These are phyloP conservation scores for Exaiptasia diaphana DNA, from an alignment of 64 coral and sea anemone species.

Conservation along the genomic window DNA sequence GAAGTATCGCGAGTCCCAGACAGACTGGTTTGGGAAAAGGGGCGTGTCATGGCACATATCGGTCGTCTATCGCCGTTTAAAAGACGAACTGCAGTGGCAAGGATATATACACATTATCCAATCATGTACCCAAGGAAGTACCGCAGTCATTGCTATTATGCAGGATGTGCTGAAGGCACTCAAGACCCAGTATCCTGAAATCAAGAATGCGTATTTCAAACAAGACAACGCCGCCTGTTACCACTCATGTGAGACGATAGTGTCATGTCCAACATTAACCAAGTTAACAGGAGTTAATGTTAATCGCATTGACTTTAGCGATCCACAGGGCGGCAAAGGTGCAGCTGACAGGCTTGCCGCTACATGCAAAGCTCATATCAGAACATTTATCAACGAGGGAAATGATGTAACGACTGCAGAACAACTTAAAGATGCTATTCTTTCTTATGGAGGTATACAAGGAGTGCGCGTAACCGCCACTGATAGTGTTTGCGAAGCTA, in stretches of 20 bases:
- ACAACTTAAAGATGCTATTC: background rate
- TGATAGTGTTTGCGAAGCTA: background rate
- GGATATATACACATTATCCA: background rate
- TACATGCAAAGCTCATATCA: background rate
- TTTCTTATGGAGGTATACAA: background rate
- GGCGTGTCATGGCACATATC: too few species aligned
- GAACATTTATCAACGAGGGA: background rate
- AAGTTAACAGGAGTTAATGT: background rate
- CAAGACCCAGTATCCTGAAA: background rate
- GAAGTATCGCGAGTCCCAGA: background rate
- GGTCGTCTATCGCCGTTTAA: background rate
- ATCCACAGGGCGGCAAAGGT: too few species aligned
- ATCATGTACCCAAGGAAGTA: background rate
- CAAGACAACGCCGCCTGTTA: conserved; percentile 36
- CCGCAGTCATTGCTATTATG: background rate
- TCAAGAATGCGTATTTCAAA: background rate
- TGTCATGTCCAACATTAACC: background rate
- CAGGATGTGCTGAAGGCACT: background rate
- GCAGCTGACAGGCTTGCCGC: too few species aligned
- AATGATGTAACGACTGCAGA: background rate
- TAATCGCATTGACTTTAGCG: too few species aligned
- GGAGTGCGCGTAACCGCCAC: conserved; percentile 1
- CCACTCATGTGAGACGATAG: background rate
- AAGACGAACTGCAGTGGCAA: conserved; percentile 1
- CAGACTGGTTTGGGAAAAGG: too few species aligned